phyloP scores from a whole-genome alignment of 37 sponge, comb jelly and placozoan genomes.

The Geodia barretti region DNA sequence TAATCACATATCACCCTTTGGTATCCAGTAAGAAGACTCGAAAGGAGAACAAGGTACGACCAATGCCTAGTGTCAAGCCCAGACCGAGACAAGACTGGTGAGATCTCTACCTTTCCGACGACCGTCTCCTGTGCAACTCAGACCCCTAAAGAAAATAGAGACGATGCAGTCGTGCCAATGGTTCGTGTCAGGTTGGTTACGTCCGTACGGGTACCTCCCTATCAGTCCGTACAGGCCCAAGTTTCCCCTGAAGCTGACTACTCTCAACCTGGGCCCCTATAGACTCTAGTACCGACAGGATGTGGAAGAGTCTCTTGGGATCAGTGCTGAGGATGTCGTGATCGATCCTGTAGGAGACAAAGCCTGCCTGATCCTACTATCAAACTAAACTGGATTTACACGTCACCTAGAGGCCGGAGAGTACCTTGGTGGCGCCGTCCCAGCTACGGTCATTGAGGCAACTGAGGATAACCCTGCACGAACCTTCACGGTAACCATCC shows the following conservation, averaged over 20 bases:
- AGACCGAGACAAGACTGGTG: not conserved
- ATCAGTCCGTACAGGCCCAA: no score
- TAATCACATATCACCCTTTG: not conserved
- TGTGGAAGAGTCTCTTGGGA: not conserved
- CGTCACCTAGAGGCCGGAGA: not conserved
- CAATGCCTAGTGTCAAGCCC: not conserved
- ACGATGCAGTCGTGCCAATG: not conserved
- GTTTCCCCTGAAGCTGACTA: not conserved
- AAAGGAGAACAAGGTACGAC: not conserved
- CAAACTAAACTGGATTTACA: not conserved
- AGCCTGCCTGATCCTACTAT: not conserved
- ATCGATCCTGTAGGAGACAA: not conserved
- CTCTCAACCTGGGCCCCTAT: not conserved
- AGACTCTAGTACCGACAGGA: not conserved
- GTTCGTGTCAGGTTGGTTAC: not conserved
- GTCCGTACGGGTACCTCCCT: not conserved
- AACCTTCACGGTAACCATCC: not conserved
- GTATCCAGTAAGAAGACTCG: not conserved
- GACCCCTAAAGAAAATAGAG: not conserved
- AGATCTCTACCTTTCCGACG: no score
- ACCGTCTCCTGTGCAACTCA: not conserved
- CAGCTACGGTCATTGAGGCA: not conserved
- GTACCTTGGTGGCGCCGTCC: not conserved
- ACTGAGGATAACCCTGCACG: not conserved
- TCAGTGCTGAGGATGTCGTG: not conserved